A percentile compares a stretch with the other conserved stretches of the same genome.
phyloP scores from a whole-genome alignment of 2,113 vertebrate genomes.

The Physeter macrocephalus region DNA sequence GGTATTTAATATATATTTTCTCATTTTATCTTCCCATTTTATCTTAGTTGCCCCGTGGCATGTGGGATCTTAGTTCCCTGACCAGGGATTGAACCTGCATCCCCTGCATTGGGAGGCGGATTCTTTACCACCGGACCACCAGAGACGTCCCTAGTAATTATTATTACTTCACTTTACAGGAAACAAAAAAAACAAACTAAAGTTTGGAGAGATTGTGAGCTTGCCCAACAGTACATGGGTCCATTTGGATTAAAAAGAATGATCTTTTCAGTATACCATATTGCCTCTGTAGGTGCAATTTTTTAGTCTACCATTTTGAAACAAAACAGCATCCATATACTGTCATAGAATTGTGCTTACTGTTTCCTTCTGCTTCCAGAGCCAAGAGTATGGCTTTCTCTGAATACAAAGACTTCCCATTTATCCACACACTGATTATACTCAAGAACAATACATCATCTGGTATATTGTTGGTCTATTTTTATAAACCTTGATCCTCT shows the following conservation, averaged over 20 bases:
- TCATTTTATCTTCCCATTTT: background rate
- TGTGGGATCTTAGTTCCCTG: too few relatives aligned
- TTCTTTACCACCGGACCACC: too few relatives aligned
- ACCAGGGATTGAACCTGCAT: too few relatives aligned
- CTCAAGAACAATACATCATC: slow-evolving; percentile 47
- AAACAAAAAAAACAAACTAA: background rate
- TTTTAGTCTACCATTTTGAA: slow-evolving; percentile 33
- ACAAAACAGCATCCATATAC: background rate
- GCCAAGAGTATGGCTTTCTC: background rate
- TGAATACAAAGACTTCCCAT: slow-evolving; percentile 19
- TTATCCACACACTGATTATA: slow-evolving; percentile 30
- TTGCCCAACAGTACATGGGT: background rate
- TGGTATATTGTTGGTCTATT: slow-evolving; percentile 24
- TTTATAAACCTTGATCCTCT: slow-evolving; percentile 14
- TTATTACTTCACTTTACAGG: background rate
- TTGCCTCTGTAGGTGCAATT: background rate
- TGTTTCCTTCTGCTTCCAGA: background rate
- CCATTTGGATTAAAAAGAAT: background rate
- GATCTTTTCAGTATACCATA: background rate
- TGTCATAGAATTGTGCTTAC: background rate
- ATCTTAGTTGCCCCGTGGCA: too few relatives aligned
- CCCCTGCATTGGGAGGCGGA: too few relatives aligned
- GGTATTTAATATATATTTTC: background rate
- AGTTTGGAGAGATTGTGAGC: background rate
- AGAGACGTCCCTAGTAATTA: background rate